Conservation (phyloP, 1,140 invertebrate genomes). For the Nasonia longicornis region DNA sequence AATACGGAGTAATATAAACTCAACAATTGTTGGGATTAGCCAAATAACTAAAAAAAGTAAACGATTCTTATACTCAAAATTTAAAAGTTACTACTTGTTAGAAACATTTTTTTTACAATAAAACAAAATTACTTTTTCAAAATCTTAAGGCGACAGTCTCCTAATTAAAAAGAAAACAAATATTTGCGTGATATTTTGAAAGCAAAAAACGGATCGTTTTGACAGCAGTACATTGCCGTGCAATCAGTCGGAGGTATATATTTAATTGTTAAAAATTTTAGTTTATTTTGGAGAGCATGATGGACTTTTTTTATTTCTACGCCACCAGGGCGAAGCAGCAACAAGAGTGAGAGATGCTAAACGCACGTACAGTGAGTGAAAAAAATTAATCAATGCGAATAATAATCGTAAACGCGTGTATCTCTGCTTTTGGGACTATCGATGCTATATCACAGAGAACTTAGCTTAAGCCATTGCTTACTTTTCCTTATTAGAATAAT, state of each 20-base stretch:
- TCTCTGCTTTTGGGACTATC: conserved; percentile 59
- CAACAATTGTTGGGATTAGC: conserved; percentile 31
- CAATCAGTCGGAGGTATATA: conserved; percentile 41
- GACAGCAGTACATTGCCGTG: conserved; percentile 11
- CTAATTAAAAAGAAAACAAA: conserved; percentile 30
- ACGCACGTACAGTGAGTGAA: conserved; percentile 41
- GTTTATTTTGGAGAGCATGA: conserved; percentile 35
- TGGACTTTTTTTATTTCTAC: conserved; percentile 40
- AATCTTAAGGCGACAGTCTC: conserved; percentile 40
- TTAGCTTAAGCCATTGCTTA: conserved; percentile 51
- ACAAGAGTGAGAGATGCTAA: conserved; percentile 45
- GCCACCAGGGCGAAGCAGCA: conserved; percentile 47
- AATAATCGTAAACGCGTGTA: conserved; percentile 49
- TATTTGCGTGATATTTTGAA: conserved; percentile 21
- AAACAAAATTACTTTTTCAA: conserved; percentile 30
- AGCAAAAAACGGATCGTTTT: conserved; percentile 24
- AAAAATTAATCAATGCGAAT: conserved; percentile 46
- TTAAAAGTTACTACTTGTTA: conserved; percentile 17
- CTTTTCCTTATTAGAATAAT: conserved; percentile 48
- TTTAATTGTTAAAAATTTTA: conserved; percentile 38
- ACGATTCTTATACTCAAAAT: neutral
- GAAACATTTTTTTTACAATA: conserved; percentile 11
- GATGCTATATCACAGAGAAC: conserved; percentile 64
- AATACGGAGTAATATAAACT: conserved; percentile 33
- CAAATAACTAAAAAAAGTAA: conserved; percentile 18